Evolutionary conservation across 2,797 vertebrate species (phyloP), one percentile per base, ranked within the genome.

Genomic region (Catharus ustulatus): DNA sequence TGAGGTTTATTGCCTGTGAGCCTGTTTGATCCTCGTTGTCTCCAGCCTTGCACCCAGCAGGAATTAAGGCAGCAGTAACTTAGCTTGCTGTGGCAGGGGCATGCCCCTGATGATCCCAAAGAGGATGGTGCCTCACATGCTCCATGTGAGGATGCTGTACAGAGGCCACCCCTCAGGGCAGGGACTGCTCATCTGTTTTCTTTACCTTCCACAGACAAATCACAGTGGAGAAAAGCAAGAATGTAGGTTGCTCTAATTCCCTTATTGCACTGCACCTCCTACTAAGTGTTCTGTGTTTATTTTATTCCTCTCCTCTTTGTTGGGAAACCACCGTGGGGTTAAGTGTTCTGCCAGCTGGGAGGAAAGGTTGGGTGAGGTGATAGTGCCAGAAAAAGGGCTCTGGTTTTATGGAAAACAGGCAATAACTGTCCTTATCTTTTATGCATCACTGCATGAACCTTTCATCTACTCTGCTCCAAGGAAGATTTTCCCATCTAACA

Each of bases 141-240:
- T 49, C 48, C 48, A 49, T 15, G 48, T 49, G 48, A 49, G 48
- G 48, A 49, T 57, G 54, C 54, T 57, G 2, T 1, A 0, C 48
- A 51, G 66, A 52, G 34, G 40, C 52, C 69, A n/a, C 57, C 52
- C 34, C 29, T 29, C 0, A 0, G 36, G 58, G 88, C 20, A 23
- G 58, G 22, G n/a, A 34, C 46, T 8, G 1, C 43, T 73, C 9
- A 1, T 48, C 14, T 30, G 1, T 27, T 83, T 71, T 57, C 84
- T 83, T 90, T 57, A 29, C 42, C 8, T 9, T 36, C 61, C 52
- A 10, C 30, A 46, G 69, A 21, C 26, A 82, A 55, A 46, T 74
- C 27, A 16, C 49, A 54, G 46, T 0, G 0, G 14, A 54, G 63
- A 30, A 66, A 69, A 80, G 38, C 0, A 0, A 10, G 27, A 19